Percentiles rank a stretch among this genome's conserved stretches.
Evolutionary conservation across 2,888 invertebrate species (phyloP).

Genomic region (Tachina lurida): DNA sequence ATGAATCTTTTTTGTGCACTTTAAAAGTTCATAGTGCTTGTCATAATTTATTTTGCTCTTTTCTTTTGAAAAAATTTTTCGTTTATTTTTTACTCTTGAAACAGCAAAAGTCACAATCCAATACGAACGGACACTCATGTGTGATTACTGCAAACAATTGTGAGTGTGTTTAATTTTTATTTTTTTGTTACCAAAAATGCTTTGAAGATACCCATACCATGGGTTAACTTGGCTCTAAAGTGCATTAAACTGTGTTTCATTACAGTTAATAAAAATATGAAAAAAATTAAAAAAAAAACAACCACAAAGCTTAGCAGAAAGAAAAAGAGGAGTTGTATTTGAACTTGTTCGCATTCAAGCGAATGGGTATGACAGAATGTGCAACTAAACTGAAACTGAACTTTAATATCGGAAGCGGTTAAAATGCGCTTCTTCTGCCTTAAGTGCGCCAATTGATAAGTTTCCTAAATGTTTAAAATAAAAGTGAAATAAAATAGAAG

Average conservation of each 20-base stretch:
- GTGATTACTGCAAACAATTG: constrained; percentile 33
- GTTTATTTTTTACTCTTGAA: constrained; percentile 18
- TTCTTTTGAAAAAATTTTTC: constrained; percentile 9
- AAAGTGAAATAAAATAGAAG: neutral
- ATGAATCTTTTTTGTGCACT: constrained; percentile 11
- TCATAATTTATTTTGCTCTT: neutral
- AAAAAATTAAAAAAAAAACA: constrained; percentile 25
- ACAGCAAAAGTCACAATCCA: constrained; percentile 5
- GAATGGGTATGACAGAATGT: constrained; percentile 3
- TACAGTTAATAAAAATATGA: constrained; percentile 36
- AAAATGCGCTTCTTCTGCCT: constrained; percentile 38
- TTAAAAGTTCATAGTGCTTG: constrained; percentile 52
- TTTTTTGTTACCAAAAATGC: constrained; percentile 49
- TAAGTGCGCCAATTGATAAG: constrained; percentile 53
- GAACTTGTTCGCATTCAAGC: neutral
- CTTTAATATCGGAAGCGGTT: constrained; percentile 34
- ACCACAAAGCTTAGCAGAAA: constrained; percentile 40
- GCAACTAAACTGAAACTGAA: constrained; percentile 30
- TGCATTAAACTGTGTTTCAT: constrained; percentile 57
- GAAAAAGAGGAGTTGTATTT: constrained; percentile 15
- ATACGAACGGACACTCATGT: constrained; percentile 2
- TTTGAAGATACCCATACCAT: constrained; percentile 53
- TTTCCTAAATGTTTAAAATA: neutral
- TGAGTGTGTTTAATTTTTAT: neutral
- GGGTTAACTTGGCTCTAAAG: constrained; percentile 60